Base-by-base conservation (phyloP, 2,888 invertebrate species). In the Eurytoma adleriae region DNA sequence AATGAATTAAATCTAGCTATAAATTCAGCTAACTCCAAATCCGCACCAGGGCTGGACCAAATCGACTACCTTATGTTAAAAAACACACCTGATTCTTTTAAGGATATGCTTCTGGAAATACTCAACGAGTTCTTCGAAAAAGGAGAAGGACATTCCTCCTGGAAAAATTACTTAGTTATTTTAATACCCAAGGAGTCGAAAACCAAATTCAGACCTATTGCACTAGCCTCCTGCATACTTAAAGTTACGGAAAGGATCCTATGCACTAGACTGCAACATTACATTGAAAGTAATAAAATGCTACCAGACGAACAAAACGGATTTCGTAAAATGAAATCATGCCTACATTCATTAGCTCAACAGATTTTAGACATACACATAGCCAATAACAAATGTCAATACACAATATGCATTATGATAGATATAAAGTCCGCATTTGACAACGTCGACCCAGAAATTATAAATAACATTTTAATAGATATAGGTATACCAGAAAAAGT, bases 341-440 rank as follows among this genome's bases (percentile, higher is more conserved):
- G 69, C 14, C 13, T 59, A 1, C 14, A 48, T 12, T 10, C 48
- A 2, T 2, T 71, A 18, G 68, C 62, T 2, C 20, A 10, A 0
- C 30, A 73, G 1, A 61, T 71, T 0, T 20, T 73, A 0, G 27
- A 79, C 0, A 69, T 73, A 0, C 61, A 79, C 2, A 20, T 16
- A 20, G 52, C 68, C 0, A 30, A 54, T 5, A 10, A 52, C 10
- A 13, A 54, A 14, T 73, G 73, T 2, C 14, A 61, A n/a, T 7
- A 59, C 7, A 3, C 56, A 0, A 14, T 27, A 3, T 27, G 52
- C 3, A 16, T 73, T 57, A 14, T 74, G 0, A 54, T 74, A 40
- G 79, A 79, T 7, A 24, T 68, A 0, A 75, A 56, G 14, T 66
- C 71, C 1, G 71, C 79, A 0, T 70, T 79, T 40, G 70, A 79